Evolutionary conservation across 1,140 invertebrate genomes (phyloP).

Genomic region (Pteromalus puparum): DNA sequence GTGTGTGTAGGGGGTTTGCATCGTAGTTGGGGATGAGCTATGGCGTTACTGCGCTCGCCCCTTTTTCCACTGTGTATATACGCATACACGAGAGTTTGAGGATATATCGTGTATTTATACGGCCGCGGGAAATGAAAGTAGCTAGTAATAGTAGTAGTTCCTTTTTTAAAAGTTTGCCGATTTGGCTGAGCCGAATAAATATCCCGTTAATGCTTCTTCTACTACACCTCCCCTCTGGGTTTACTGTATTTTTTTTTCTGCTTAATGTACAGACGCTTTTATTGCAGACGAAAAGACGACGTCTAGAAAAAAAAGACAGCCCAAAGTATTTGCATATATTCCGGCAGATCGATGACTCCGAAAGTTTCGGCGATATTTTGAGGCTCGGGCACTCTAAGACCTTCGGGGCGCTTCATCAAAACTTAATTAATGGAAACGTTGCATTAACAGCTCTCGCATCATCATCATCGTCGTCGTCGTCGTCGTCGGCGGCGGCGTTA

Average conservation of each 20-base stretch:
- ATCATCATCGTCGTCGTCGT: neutral
- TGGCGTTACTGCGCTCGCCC: neutral
- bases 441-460: neutral
- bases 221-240: neutral
- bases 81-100: neutral
- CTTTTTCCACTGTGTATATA: neutral
- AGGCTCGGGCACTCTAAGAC: too few relatives aligned
- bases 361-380: neutral
- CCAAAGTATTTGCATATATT: neutral
- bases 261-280: too few relatives aligned
- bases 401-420: neutral
- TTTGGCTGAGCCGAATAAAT: slow-evolving; percentile 15
- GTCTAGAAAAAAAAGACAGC: too few relatives aligned
- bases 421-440: slow-evolving; percentile 8
- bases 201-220: slow-evolving; percentile 6
- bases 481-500: neutral
- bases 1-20: neutral
- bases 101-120: slow-evolving; percentile 27
- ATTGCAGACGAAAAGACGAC: too few relatives aligned
- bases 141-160: neutral
- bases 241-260: too few relatives aligned
- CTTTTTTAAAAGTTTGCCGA: slow-evolving; percentile 37
- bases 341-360: neutral
- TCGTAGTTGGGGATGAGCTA: slow-evolving; percentile 10
- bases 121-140: neutral